These are phyloP conservation scores for Theocolax elegans DNA, from an alignment of 1,140 invertebrate species.

Conservation along the genomic window DNA sequence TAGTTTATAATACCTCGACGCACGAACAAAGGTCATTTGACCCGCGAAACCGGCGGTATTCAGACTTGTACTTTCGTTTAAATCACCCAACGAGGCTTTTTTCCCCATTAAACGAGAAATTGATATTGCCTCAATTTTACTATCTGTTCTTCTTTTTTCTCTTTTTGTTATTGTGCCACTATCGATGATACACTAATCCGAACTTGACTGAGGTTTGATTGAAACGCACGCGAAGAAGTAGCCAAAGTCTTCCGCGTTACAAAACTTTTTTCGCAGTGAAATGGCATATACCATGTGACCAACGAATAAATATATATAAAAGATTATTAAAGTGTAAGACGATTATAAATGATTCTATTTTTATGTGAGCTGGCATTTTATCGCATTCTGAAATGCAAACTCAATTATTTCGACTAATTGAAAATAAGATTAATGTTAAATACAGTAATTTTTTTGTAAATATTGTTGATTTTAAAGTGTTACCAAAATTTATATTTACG, in stretches of 20 bases:
- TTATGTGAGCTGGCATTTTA: too few relatives aligned
- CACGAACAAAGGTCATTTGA: constrained; percentile 29
- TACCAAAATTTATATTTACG: too few relatives aligned
- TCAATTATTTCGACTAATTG: too few relatives aligned
- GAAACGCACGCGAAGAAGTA: not conserved
- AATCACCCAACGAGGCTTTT: not conserved
- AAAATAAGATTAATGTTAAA: too few relatives aligned
- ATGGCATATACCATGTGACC: not conserved
- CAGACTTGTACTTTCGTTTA: not conserved
- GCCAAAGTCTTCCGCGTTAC: constrained; percentile 35
- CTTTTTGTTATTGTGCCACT: not conserved
- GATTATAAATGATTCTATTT: too few relatives aligned
- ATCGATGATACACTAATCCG: not conserved
- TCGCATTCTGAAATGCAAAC: too few relatives aligned
- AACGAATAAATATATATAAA: constrained; percentile 19
- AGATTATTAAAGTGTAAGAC: too few relatives aligned
- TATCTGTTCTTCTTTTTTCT: not conserved
- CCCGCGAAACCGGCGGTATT: not conserved
- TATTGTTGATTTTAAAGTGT: too few relatives aligned
- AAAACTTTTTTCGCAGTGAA: constrained; percentile 36
- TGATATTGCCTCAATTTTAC: too few relatives aligned
- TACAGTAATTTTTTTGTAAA: too few relatives aligned
- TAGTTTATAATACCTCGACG: constrained; percentile 21
- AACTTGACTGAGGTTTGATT: not conserved
- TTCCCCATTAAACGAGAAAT: not conserved